These are phyloP conservation scores for Cryptops parisi DNA, from an alignment of 2,888 invertebrate species.

Conservation along the genomic window DNA sequence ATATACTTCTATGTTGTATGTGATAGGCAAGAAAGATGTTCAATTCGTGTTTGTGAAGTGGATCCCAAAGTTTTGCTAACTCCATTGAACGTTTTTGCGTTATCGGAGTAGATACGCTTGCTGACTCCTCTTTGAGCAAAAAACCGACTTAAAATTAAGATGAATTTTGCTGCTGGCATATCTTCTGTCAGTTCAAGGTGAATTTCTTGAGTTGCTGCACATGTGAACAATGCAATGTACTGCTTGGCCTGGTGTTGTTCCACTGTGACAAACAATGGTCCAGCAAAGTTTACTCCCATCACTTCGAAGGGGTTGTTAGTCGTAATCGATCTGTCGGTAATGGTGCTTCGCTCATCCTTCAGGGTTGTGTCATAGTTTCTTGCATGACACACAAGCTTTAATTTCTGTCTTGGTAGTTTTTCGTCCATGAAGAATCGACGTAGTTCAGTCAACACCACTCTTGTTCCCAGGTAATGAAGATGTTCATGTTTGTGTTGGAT, in stretches of 20 bases:
- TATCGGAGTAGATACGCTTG: slow-evolving; percentile 9
- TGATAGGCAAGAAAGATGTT: background rate
- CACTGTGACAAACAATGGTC: slow-evolving; percentile 11
- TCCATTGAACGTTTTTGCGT: slow-evolving; percentile 14
- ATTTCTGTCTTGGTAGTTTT: too few relatives aligned
- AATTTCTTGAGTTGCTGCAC: background rate
- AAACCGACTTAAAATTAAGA: slow-evolving; percentile 11
- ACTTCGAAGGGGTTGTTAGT: slow-evolving; percentile 6
- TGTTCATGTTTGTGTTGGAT: too few relatives aligned
- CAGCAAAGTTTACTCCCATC: slow-evolving; percentile 12
- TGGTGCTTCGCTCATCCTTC: too few relatives aligned
- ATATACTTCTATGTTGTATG: slow-evolving; percentile 2
- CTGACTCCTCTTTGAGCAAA: slow-evolving; percentile 2
- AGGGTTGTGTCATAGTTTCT: too few relatives aligned
- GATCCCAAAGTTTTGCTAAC: background rate
- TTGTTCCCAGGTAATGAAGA: too few relatives aligned
- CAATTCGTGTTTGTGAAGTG: background rate
- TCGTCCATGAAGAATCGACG: too few relatives aligned
- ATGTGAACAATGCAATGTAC: background rate
- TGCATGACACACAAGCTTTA: too few relatives aligned
- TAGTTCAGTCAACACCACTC: too few relatives aligned
- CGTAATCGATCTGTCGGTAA: slow-evolving; percentile 8
- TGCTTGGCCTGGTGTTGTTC: background rate
- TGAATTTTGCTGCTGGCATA: slow-evolving; percentile 8
- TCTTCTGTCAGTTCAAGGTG: slow-evolving; percentile 12